Base-by-base conservation (phyloP, 1,140 invertebrate species). In the Carposina sasakii region DNA sequence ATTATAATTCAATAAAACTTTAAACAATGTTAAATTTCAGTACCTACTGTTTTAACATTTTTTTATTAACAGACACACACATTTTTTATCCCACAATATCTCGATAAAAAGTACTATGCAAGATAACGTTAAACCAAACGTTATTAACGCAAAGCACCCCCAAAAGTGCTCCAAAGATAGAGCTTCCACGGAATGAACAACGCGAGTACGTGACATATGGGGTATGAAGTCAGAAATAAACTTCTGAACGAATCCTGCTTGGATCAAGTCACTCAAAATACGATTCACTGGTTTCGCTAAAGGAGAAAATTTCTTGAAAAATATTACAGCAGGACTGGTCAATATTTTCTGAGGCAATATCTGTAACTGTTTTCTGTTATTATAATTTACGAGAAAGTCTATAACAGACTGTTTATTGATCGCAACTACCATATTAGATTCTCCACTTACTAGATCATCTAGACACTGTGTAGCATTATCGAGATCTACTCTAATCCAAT, bases 281-380 rank as follows among this genome's bases (percentile, higher is more conserved):
- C 39, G 36, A 51, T 52, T 63, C 1, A 75, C 20, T 4, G 67
- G 57, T 15, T 17, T 17, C n/a, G 42, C 47, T 2, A 76, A 40
- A 0, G 63, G 60, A 1, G 69, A 74, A 60, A 60, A 53, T 41
- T 71, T 73, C 37, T 61, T 74, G 12, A 71, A 64, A 52, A 64
- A 76, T 33, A 79, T 63, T 6, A 75, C 73, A 3, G 60, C 62
- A 15, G 76, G 76, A 52, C 66, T 76, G 20, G 60, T 68, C 0
- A 73, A 52, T 26, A 76, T 75, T 40, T 75, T 71, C 15, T 68
- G 28, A 0, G 70, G 64, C 45, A 76, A 47, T 3, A 79, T 71
- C 30, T 79, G 70, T 5, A 76, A 30, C 13, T 47, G 42, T 23
- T 54, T 60, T n/a, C 48, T 15, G 2, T 66, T 60, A 15, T 60